Evolutionary conservation across 2,797 vertebrate species (phyloP).

Genomic region (Mormyrops boulengeri): DNA sequence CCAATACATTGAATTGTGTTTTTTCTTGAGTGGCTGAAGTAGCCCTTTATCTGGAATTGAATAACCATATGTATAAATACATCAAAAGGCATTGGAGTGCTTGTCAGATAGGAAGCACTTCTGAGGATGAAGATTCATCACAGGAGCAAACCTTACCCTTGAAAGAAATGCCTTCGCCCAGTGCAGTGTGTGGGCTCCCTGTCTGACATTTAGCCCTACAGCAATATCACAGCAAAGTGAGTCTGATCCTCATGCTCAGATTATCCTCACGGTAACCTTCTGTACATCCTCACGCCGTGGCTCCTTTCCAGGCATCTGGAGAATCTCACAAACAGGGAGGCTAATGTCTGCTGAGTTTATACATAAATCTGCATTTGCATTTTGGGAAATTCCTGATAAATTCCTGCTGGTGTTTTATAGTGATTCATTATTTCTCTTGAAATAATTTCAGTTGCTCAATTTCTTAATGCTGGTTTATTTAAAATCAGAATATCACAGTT

Average conservation of each 20-base stretch:
- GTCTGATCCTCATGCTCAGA: neutral
- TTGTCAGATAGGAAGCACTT: neutral
- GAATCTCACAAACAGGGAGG: neutral
- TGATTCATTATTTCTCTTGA: neutral
- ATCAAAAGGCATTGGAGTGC: neutral
- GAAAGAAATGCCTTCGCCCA: neutral
- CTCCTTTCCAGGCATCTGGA: slow-evolving; percentile 11
- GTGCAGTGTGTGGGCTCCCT: neutral
- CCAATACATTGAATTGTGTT: neutral
- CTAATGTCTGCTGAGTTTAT: neutral
- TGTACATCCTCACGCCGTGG: neutral
- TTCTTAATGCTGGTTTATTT: neutral
- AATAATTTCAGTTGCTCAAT: neutral
- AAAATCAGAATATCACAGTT: neutral
- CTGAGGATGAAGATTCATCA: neutral
- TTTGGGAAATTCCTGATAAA: neutral
- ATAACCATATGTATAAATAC: neutral
- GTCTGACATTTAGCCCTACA: neutral
- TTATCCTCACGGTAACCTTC: neutral
- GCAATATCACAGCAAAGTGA: neutral
- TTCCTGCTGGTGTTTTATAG: neutral
- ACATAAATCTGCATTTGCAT: slow-evolving; percentile 6
- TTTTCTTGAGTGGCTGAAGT: neutral
- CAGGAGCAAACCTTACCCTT: neutral
- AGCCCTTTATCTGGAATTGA: neutral